These are phyloP conservation scores for Himalopsyche phryganea DNA, from an alignment of 1,140 invertebrate genomes.

Conservation along the genomic window DNA sequence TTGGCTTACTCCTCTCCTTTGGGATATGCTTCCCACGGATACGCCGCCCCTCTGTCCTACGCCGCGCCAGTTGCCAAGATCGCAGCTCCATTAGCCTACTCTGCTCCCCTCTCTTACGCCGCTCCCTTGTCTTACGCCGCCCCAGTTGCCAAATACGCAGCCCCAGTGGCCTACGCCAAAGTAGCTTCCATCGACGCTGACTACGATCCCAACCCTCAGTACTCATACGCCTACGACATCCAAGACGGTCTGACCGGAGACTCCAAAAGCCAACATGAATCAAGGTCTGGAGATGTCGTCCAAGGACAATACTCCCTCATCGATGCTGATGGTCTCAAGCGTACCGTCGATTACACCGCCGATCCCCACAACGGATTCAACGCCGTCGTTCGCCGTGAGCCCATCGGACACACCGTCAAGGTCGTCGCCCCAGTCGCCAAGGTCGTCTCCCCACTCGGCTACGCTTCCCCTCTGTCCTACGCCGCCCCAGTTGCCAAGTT, in stretches of 20 bases:
- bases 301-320: slow-evolving; percentile 38
- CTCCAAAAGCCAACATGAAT: slow-evolving; percentile 51
- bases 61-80: slow-evolving; percentile 41
- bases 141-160: slow-evolving; percentile 32
- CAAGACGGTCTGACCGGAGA: slow-evolving; percentile 60
- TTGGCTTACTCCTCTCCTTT: slow-evolving; percentile 25
- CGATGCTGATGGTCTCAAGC: slow-evolving; percentile 42
- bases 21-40: slow-evolving; percentile 31
- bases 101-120: slow-evolving; percentile 34
- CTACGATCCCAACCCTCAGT: slow-evolving; percentile 56
- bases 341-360: slow-evolving; percentile 45
- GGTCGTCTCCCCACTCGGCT: slow-evolving; percentile 18
- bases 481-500: slow-evolving; percentile 22
- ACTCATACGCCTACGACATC: slow-evolving; percentile 56
- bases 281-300: slow-evolving; percentile 38
- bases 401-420: slow-evolving; percentile 24
- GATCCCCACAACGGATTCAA: slow-evolving; percentile 48
- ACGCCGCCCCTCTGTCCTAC: slow-evolving; percentile 44
- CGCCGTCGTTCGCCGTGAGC: slow-evolving; percentile 42
- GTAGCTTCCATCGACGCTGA: slow-evolving; percentile 40
- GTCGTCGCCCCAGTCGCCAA: slow-evolving; percentile 24
- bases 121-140: slow-evolving; percentile 20
- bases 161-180: slow-evolving; percentile 39
- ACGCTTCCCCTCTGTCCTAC: slow-evolving; percentile 26
- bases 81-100: slow-evolving; percentile 33